These are phyloP conservation scores for Chelmon rostratus DNA, from an alignment of 2,797 vertebrate genomes.

Conservation along the genomic window DNA sequence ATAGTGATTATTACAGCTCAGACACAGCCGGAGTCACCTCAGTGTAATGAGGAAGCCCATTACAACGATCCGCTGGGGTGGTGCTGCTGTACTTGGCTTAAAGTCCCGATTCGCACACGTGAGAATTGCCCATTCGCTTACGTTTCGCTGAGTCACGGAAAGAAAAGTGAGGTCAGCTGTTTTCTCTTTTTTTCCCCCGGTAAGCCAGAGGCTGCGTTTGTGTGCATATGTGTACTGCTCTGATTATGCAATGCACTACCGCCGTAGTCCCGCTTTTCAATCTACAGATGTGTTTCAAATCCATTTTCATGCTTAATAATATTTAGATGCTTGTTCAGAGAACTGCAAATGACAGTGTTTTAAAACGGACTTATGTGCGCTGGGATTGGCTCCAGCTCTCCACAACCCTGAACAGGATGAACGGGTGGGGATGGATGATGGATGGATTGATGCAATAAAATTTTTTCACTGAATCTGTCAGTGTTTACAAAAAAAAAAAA, in stretches of 20 bases:
- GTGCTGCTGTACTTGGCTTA: constrained; percentile 7
- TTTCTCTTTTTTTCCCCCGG: neutral
- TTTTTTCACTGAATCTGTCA: constrained; percentile 3
- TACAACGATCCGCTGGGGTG: constrained; percentile 25
- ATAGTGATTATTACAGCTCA: constrained; percentile 50
- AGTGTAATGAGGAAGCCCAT: constrained; percentile 54
- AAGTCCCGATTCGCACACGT: constrained; percentile 37
- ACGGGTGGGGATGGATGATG: neutral
- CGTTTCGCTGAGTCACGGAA: constrained; percentile 15
- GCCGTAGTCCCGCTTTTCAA: constrained; percentile 8
- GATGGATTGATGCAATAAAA: neutral
- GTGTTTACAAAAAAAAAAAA: neutral
- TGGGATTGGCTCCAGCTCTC: neutral
- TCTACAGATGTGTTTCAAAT: constrained; percentile 36
- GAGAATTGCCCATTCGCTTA: constrained; percentile 14
- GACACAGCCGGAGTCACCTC: constrained; percentile 33
- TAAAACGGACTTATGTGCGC: neutral
- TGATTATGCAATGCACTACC: neutral
- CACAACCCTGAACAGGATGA: neutral
- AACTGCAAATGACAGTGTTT: neutral
- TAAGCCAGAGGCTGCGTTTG: neutral
- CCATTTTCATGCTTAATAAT: neutral
- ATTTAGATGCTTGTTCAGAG: constrained; percentile 8
- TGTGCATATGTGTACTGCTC: neutral
- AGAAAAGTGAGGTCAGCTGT: constrained; percentile 13